These are phyloP conservation scores for Stichopus horrens DNA, from an alignment of 53 echinoderm and acorn worm genomes.

Conservation along the genomic window DNA sequence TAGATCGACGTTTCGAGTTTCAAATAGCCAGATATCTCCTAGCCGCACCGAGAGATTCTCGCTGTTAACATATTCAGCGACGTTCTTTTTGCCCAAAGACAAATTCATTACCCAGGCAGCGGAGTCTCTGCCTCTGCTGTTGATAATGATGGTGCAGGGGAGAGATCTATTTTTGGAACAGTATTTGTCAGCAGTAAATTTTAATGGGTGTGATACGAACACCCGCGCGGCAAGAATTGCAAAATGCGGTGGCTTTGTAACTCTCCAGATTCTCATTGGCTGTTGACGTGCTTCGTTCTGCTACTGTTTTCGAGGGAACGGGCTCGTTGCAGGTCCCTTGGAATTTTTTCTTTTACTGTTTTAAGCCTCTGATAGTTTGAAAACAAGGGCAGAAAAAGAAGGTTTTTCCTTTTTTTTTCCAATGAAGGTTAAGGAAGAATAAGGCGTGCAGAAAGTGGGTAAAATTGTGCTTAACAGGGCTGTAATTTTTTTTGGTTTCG, in stretches of 20 bases:
- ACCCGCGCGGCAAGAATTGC: slow-evolving; percentile 34
- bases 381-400: slow-evolving; percentile 7
- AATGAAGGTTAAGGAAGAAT: too few relatives aligned
- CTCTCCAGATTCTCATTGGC: neutral
- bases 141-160: neutral
- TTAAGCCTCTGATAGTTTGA: neutral
- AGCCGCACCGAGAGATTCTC: neutral
- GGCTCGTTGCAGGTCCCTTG: slow-evolving; percentile 3
- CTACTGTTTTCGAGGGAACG: neutral
- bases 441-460: too few relatives aligned
- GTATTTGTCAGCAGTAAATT: slow-evolving; percentile 18
- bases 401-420: too few relatives aligned
- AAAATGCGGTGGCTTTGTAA: slow-evolving; percentile 21
- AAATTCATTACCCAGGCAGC: slow-evolving; percentile 36
- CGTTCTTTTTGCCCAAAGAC: slow-evolving; percentile 22
- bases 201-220: slow-evolving; percentile 39
- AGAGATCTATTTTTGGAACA: slow-evolving; percentile 22
- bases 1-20: slow-evolving; percentile 36
- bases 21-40: slow-evolving; percentile 36
- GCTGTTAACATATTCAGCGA: slow-evolving; percentile 19
- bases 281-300: neutral
- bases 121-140: neutral
- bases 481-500: too few relatives aligned
- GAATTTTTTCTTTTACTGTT: neutral
- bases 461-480: too few relatives aligned